Percentiles rank a stretch among this genome's conserved stretches.
These are phyloP conservation scores for Coelopa pilipes DNA, from an alignment of 2,888 invertebrate species.

Conservation along the genomic window DNA sequence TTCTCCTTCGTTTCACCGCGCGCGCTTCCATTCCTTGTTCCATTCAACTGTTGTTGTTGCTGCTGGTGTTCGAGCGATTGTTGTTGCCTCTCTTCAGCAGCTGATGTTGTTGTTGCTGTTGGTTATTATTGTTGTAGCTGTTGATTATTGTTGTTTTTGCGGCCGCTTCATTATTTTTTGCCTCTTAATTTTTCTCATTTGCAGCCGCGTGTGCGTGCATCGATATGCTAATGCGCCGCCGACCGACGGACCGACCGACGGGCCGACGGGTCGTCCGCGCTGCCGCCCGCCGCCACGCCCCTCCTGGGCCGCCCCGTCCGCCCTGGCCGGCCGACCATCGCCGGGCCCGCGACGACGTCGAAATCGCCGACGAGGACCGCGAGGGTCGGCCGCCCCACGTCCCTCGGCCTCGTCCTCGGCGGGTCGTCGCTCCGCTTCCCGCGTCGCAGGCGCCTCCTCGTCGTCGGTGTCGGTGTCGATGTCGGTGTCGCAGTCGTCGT, in stretches of 20 bases:
- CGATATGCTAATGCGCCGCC: constrained; percentile 29
- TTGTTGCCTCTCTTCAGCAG: background rate
- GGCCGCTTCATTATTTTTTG: constrained; percentile 10
- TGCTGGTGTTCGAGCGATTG: background rate
- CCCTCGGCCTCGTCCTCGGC: no score
- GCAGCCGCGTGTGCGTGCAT: constrained; percentile 18
- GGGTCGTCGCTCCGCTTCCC: no score
- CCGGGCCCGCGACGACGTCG: no score
- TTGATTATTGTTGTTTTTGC: constrained; percentile 5
- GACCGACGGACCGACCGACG: background rate
- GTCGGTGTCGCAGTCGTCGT: background rate
- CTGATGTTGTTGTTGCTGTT: background rate
- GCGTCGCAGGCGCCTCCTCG: background rate
- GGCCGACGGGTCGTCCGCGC: no score
- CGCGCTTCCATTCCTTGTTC: background rate
- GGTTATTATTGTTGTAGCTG: background rate
- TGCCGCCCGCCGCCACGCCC: no score
- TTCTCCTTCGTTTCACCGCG: background rate
- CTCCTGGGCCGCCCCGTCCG: no score
- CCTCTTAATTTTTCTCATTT: constrained; percentile 5
- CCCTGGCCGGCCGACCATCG: no score
- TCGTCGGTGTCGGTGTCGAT: constrained; percentile 8
- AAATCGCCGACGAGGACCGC: no score
- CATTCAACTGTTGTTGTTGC: background rate
- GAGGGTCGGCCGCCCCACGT: no score